Percentiles rank a stretch among this genome's conserved stretches.
Conservation (phyloP, 2,113 vertebrate species). For the Mus spicilegus region DNA sequence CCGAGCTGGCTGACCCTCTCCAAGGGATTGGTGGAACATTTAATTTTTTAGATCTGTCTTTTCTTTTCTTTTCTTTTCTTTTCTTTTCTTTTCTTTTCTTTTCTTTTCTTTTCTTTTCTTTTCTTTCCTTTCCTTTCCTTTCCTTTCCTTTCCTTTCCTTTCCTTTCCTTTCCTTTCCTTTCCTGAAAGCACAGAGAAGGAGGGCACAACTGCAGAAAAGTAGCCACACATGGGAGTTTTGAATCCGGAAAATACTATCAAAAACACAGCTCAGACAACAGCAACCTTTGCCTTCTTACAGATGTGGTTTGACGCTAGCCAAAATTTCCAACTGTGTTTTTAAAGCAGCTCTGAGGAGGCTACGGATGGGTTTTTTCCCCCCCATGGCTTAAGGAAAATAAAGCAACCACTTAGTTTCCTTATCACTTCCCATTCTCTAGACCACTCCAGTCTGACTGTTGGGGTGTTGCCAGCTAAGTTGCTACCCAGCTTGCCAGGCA, state of each 20-base stretch:
- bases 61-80: too few relatives aligned
- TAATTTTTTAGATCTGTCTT: background rate
- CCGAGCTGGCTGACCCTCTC: background rate
- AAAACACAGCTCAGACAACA: background rate
- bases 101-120: too few relatives aligned
- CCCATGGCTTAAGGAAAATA: background rate
- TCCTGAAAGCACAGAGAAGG: background rate
- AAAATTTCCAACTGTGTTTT: background rate
- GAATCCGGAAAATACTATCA: conserved; percentile 32
- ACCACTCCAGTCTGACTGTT: conserved; percentile 12
- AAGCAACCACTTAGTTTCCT: background rate
- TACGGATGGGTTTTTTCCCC: background rate
- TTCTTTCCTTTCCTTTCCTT: too few relatives aligned
- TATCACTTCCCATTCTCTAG: background rate
- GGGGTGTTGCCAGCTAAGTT: background rate
- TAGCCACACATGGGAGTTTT: background rate
- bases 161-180: too few relatives aligned
- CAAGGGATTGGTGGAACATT: background rate
- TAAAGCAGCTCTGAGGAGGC: background rate
- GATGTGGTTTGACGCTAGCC: background rate
- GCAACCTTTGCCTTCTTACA: background rate
- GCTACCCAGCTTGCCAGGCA: background rate
- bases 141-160: too few relatives aligned
- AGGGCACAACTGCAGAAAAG: background rate
- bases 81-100: background rate